phyloP scores from a whole-genome alignment of 2,797 vertebrate genomes.

The Trematomus bernacchii region DNA sequence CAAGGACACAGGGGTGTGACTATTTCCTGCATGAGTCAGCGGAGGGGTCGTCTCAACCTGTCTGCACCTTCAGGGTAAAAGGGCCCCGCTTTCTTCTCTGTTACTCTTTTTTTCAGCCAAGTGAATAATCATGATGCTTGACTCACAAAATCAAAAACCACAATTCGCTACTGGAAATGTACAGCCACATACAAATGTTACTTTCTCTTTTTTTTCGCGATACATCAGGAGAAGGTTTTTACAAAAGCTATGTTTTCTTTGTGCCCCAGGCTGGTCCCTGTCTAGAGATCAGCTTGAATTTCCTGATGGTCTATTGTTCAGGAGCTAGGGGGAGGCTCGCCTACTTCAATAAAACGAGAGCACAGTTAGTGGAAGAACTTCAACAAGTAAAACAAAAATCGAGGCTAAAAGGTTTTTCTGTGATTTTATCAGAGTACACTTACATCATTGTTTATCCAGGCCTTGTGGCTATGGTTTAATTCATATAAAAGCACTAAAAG shows the following conservation, averaged over 20 bases:
- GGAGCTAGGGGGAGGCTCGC: background rate
- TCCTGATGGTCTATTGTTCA: conserved; percentile 2
- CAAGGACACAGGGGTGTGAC: conserved; percentile 47
- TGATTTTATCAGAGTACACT: background rate
- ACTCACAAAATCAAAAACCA: conserved; percentile 1
- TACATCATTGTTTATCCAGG: conserved; percentile 18
- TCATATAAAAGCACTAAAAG: background rate
- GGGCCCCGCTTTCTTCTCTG: background rate
- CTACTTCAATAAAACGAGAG: background rate
- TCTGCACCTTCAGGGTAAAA: conserved; percentile 15
- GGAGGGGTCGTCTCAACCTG: conserved; percentile 38
- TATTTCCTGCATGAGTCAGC: conserved; percentile 28
- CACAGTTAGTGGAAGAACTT: background rate
- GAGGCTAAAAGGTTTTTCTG: background rate
- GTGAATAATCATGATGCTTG: background rate
- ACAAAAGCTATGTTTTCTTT: conserved; percentile 11
- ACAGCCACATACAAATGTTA: background rate
- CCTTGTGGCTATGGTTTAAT: conserved; percentile 35
- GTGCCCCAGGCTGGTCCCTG: background rate
- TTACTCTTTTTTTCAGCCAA: background rate
- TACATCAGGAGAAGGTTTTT: background rate
- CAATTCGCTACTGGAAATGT: background rate
- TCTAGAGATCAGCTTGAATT: background rate
- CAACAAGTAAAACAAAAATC: background rate
- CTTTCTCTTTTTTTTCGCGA: background rate